phyloP scores from a whole-genome alignment of 2,797 vertebrate genomes.

The Macroramphosus scolopax region DNA sequence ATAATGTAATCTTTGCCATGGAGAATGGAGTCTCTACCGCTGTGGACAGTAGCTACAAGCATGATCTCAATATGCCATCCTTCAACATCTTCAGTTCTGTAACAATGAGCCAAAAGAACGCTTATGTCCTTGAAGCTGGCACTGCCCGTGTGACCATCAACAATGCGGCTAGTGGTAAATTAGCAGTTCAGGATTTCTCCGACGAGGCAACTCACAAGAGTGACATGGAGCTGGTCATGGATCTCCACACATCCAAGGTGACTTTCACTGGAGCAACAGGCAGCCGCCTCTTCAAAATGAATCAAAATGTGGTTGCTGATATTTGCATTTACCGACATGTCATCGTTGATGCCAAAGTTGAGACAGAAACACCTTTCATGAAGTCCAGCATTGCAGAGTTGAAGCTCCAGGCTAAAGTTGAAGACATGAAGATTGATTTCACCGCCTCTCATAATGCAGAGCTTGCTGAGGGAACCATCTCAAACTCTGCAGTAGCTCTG shows the following conservation, averaged over 20 bases:
- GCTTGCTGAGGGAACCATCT: slow-evolving; percentile 80
- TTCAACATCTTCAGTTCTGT: slow-evolving; percentile 79
- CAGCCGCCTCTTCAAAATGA: slow-evolving; percentile 77
- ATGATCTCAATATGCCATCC: slow-evolving; percentile 81
- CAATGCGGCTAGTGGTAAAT: slow-evolving; percentile 81
- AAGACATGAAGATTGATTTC: slow-evolving; percentile 80
- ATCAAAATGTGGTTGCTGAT: slow-evolving; percentile 79
- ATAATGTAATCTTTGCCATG: slow-evolving; percentile 69
- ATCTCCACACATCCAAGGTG: slow-evolving; percentile 74
- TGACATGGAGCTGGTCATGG: slow-evolving; percentile 74
- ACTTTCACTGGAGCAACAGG: slow-evolving; percentile 77
- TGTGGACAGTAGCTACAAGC: slow-evolving; percentile 79
- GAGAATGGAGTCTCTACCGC: slow-evolving; percentile 78
- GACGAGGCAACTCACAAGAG: slow-evolving; percentile 83
- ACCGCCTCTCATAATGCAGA: slow-evolving; percentile 79
- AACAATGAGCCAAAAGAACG: slow-evolving; percentile 75
- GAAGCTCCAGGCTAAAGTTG: slow-evolving; percentile 74
- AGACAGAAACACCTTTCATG: slow-evolving; percentile 81
- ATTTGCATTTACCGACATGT: slow-evolving; percentile 74
- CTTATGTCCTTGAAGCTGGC: slow-evolving; percentile 73
- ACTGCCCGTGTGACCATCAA: slow-evolving; percentile 71
- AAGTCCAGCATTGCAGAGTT: slow-evolving; percentile 78
- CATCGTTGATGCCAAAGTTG: slow-evolving; percentile 76
- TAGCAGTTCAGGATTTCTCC: slow-evolving; percentile 67
- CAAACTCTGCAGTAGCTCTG: slow-evolving; percentile 78